Percentiles rank a stretch among this genome's conserved stretches.
phyloP scores from a whole-genome alignment of 2,113 vertebrate species.

The Lipophrys pholis region DNA sequence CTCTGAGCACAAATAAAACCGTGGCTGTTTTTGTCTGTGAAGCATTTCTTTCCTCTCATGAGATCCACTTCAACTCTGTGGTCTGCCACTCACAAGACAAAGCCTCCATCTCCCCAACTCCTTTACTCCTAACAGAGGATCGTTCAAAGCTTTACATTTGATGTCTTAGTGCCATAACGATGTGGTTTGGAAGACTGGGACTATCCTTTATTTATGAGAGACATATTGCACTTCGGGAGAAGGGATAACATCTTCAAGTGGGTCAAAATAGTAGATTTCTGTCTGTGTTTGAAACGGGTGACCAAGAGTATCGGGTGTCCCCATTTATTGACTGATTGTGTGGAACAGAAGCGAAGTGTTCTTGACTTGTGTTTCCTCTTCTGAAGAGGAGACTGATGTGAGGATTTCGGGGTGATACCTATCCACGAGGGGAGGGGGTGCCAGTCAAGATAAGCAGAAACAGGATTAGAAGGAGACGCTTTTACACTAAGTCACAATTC shows the following conservation, averaged over 20 bases:
- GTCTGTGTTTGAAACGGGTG: slow-evolving; percentile 52
- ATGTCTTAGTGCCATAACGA: slow-evolving; percentile 73
- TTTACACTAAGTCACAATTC: slow-evolving; percentile 13
- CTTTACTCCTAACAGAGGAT: slow-evolving; percentile 58
- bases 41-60: slow-evolving; percentile 32
- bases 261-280: slow-evolving; percentile 62
- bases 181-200: slow-evolving; percentile 74
- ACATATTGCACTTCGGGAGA: slow-evolving; percentile 68
- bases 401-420: slow-evolving; percentile 61
- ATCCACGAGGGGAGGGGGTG: slow-evolving; percentile 49
- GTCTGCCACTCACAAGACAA: slow-evolving; percentile 68
- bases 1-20: slow-evolving; percentile 8
- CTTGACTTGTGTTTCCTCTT: slow-evolving; percentile 69
- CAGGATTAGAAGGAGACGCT: slow-evolving; percentile 8
- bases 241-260: slow-evolving; percentile 72
- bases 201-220: slow-evolving; percentile 77
- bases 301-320: slow-evolving; percentile 75
- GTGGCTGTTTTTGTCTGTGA: slow-evolving; percentile 28
- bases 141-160: slow-evolving; percentile 73
- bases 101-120: slow-evolving; percentile 61
- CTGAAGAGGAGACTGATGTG: slow-evolving; percentile 62
- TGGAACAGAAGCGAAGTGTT: slow-evolving; percentile 65
- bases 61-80: slow-evolving; percentile 58
- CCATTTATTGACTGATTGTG: slow-evolving; percentile 70
- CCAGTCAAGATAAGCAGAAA: slow-evolving; percentile 23